Percentiles rank a stretch among this genome's conserved stretches.
Evolutionary conservation across 2,797 vertebrate genomes (phyloP).

Genomic region (Anguilla megastoma): DNA sequence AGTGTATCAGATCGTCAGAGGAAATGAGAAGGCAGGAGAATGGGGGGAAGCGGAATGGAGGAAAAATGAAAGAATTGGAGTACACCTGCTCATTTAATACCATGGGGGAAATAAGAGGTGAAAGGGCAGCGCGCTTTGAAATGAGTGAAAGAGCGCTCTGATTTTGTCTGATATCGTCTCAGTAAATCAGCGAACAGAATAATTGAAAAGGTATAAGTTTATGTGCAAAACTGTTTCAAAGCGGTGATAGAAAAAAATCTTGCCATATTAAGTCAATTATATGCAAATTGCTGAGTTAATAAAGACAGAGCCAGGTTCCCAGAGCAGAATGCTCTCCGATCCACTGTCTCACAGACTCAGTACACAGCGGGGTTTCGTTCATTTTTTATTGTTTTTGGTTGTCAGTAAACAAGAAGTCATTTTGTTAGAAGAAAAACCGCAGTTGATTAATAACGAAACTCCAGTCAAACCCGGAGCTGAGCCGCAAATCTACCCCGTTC

Average conservation of each 20-base stretch:
- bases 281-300: neutral
- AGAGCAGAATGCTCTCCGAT: neutral
- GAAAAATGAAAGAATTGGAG: neutral
- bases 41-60: neutral
- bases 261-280: too few species aligned
- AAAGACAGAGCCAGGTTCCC: neutral
- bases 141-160: neutral
- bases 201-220: neutral
- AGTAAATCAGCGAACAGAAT: neutral
- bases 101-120: neutral
- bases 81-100: neutral
- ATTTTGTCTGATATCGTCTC: neutral
- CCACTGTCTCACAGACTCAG: neutral
- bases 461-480: neutral
- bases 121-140: neutral
- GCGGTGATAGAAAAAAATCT: too few species aligned
- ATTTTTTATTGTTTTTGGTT: neutral
- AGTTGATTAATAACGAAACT: neutral
- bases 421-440: neutral
- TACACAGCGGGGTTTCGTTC: neutral
- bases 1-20: neutral
- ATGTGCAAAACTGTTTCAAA: neutral
- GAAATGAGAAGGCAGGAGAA: neutral
- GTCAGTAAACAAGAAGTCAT: neutral
- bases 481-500: neutral